Evolutionary conservation across 2,888 invertebrate genomes (phyloP), one percentile per base, ranked within the genome.

Genomic region (Leptinotarsa peninsularis): DNA sequence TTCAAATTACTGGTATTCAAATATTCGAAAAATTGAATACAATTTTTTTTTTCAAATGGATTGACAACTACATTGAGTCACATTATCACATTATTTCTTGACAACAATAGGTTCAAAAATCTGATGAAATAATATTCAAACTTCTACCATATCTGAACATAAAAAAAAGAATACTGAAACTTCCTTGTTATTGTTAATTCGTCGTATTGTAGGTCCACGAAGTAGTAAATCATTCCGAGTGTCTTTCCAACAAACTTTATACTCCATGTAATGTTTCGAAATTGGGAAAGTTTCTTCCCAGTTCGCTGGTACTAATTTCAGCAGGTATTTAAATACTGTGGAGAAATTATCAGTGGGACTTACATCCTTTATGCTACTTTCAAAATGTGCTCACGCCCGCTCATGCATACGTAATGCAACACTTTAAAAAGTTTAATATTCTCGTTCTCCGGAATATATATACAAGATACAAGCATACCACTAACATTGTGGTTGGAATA

Each of bases 351-450:
- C 56, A 43, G 33, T 63, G 63, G 17, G 49, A 70, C 70, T 43
- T 27, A 49, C 70, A 70, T 21, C 58, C 70, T 70, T 70, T 60
- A 60, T 70, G 49, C 58, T 70, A 70, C 70, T 70, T 70, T 70
- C 70, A 60, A 18, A 70, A 70, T 70, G 60, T 58, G 49, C 70
- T 70, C 70, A 70, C 70, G 58, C 23, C 49, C 43, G 58, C 58
- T 56, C 70, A 70, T 70, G 58, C 70, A 70, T 70, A 70, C 70
- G 58, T 58, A 70, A 70, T 70, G 60, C 60, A 58, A 70, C 70
- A 70, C 58, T 70, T 58, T 43, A 43, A 49, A 56, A 70, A 70
- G 58, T 70, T 70, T 70, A 58, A 70, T 70, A 70, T 70, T 60
- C 70, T 54, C 27, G 69, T 56, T 69, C 21, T 49, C 18, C 49